Percentiles rank a stretch among this genome's conserved stretches.
phyloP scores from a whole-genome alignment of 1,140 invertebrate species.

The Nephotettix cincticeps region DNA sequence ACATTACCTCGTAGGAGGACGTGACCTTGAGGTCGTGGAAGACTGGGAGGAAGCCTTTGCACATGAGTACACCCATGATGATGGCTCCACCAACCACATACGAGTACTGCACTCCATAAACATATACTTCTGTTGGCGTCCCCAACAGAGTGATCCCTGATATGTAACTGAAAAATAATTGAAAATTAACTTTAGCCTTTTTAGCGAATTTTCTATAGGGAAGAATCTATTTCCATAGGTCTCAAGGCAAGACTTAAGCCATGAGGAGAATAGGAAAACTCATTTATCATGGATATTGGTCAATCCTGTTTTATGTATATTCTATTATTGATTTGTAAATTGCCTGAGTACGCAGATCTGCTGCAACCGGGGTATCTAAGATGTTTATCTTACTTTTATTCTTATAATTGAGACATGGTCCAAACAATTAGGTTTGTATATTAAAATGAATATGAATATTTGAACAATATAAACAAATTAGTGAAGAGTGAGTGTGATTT shows the following conservation, averaged over 20 bases:
- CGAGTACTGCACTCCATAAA: constrained; percentile 79
- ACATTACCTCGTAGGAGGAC: constrained; percentile 82
- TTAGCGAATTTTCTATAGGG: too few species aligned
- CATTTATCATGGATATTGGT: too few species aligned
- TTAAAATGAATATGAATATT: too few species aligned
- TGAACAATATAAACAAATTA: too few species aligned
- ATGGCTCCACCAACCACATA: constrained; percentile 64
- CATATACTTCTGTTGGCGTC: constrained; percentile 87
- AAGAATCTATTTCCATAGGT: too few species aligned
- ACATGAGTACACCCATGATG: constrained; percentile 69
- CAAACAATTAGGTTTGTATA: too few species aligned
- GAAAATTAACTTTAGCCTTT: not conserved
- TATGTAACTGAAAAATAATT: constrained; percentile 66
- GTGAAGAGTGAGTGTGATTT: too few species aligned
- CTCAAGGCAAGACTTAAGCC: too few species aligned
- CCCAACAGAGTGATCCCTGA: constrained; percentile 88
- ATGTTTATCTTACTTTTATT: too few species aligned
- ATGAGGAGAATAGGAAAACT: too few species aligned
- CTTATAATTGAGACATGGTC: too few species aligned
- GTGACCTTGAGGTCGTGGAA: constrained; percentile 82
- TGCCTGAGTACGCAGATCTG: too few species aligned
- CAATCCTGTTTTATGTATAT: not conserved
- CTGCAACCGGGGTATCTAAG: not conserved
- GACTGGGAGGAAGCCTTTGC: constrained; percentile 77
- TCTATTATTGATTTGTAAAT: not conserved